Evolutionary conservation across 1,140 invertebrate species (phyloP).

Genomic region (Whitmania pigra): DNA sequence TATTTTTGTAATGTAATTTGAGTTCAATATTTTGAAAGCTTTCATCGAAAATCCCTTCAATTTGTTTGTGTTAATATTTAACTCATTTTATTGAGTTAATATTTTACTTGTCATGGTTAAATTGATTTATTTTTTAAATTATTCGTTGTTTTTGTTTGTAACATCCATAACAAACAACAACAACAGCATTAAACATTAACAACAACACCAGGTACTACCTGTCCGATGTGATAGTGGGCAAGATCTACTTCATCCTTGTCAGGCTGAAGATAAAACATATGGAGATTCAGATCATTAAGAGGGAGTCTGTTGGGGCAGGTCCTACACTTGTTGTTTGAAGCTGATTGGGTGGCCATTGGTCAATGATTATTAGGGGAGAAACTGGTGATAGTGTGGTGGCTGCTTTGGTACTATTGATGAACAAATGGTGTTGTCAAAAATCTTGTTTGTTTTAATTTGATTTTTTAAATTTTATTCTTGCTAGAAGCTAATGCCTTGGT

Average conservation of each 20-base stretch:
- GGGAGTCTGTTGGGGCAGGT: constrained; percentile 91
- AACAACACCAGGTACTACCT: constrained; percentile 69
- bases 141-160: background rate
- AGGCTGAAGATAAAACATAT: constrained; percentile 99
- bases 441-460: background rate
- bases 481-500: constrained; percentile 82
- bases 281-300: constrained; percentile 98
- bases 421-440: background rate
- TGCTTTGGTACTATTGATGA: constrained; percentile 19
- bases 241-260: constrained; percentile 97
- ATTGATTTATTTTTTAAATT: background rate
- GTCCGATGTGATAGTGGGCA: constrained; percentile 98
- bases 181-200: background rate
- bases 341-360: too few relatives aligned
- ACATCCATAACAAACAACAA: background rate
- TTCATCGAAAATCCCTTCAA: too few relatives aligned
- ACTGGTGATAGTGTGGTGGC: too few relatives aligned
- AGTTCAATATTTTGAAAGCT: too few relatives aligned
- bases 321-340: constrained; percentile 28
- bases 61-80: background rate
- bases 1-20: too few relatives aligned
- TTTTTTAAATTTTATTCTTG: too few relatives aligned
- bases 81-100: background rate
- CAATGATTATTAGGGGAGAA: too few relatives aligned
- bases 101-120: background rate